Base-by-base conservation (phyloP, 1,140 invertebrate species). In the Lordiphosa mommai region DNA sequence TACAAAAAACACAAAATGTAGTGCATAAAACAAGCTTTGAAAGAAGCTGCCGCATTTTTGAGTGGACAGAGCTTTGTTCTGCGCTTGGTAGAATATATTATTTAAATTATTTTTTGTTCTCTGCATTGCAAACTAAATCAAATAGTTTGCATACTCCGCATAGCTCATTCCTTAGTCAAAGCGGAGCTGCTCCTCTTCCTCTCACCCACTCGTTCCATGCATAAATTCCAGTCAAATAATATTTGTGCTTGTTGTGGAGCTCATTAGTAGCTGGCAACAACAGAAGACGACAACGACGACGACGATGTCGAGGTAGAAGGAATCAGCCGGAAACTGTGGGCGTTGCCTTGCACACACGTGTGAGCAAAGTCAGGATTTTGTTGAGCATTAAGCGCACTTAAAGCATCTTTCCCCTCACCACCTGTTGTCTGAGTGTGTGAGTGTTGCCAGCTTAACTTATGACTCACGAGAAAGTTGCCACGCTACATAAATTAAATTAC, bases 401-500 rank as follows among this genome's bases (percentile, higher is more conserved):
- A 40, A 60, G 64, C 60, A 56, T 51, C 33, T 33, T 34, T 47
- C 41, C 27, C 48, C 49, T n/a, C 58, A 13, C 34, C 67, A 82
- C 77, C 63, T 82, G 77, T 72, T 82, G 71, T 67, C 9, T 20
- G 10, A 13, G 10, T 52, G 34, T 37, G 41, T 14, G 52, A 13
- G 44, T 49, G 53, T 51, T 53, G 63, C 63, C 57, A 46, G 60
- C 61, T 77, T 69, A 74, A 84, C 77, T 82, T 84, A 77, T 82
- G 71, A 82, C 66, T 76, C 61, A 61, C 55, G 55, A 76, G 76
- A 80, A 82, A 84, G 77, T 82, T 80, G 77, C 61, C 53, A 53
- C 68, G 76, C 77, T 55, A 84, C 66, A 76, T 68, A 80, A 80
- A 84, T 80, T 82, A 84, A 76, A 84, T 80, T 82, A 80, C 58